Percentiles rank a stretch among this genome's conserved stretches.
These are phyloP conservation scores for Choristoneura rosaceana DNA, from an alignment of 2,888 invertebrate genomes.

Conservation along the genomic window DNA sequence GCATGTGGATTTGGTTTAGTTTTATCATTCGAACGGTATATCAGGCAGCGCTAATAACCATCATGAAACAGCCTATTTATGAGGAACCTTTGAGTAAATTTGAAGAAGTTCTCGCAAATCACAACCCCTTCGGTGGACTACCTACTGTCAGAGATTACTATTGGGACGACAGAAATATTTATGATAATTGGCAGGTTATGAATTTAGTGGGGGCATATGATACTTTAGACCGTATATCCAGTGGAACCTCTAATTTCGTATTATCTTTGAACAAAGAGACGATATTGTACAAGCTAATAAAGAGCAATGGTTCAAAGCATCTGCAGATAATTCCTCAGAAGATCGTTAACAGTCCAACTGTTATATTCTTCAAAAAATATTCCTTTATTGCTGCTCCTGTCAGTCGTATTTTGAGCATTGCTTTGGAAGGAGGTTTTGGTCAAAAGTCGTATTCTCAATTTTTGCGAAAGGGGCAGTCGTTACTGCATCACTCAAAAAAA, in stretches of 20 bases:
- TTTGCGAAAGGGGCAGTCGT: slow-evolving; percentile 46
- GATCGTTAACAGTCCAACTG: slow-evolving; percentile 65
- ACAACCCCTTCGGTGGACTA: slow-evolving; percentile 60
- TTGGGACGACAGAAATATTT: slow-evolving; percentile 55
- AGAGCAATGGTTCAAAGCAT: slow-evolving; percentile 53
- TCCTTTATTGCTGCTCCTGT: slow-evolving; percentile 57
- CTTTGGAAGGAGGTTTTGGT: slow-evolving; percentile 61
- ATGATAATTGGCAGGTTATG: slow-evolving; percentile 57
- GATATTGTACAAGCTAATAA: slow-evolving; percentile 54
- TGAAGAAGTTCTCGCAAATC: slow-evolving; percentile 51
- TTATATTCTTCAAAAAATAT: slow-evolving; percentile 62
- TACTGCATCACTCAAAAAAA: slow-evolving; percentile 44
- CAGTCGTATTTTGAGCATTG: slow-evolving; percentile 52
- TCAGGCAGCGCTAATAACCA: slow-evolving; percentile 61
- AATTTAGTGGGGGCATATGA: slow-evolving; percentile 45
- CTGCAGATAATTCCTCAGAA: slow-evolving; percentile 66
- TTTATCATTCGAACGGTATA: slow-evolving; percentile 64
- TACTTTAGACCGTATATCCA: slow-evolving; percentile 55
- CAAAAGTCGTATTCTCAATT: slow-evolving; percentile 52
- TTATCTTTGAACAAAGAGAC: slow-evolving; percentile 61
- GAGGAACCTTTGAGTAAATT: slow-evolving; percentile 53
- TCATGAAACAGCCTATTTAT: slow-evolving; percentile 57
- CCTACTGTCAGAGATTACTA: slow-evolving; percentile 59
- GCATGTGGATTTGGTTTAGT: slow-evolving; percentile 65
- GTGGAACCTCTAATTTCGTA: slow-evolving; percentile 58